phyloP scores from a whole-genome alignment of 35 echinoderm and acorn worm genomes.

The Nesometra sesokonis region DNA sequence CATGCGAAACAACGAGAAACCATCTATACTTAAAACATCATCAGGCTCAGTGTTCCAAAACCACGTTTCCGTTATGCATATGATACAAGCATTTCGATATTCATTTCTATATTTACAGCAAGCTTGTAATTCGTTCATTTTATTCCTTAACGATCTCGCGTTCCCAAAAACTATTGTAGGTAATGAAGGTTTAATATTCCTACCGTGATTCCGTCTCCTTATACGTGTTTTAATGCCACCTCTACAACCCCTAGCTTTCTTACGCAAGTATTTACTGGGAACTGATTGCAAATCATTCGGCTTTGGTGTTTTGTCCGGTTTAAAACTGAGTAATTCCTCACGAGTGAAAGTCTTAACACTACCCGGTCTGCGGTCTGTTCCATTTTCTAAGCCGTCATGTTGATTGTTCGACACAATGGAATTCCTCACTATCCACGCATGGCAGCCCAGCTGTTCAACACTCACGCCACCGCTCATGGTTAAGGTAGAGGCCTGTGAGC shows the following conservation, averaged over 20 bases:
- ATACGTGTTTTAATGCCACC: background rate
- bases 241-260: background rate
- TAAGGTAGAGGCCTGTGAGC: too few species aligned
- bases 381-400: too few species aligned
- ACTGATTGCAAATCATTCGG: too few species aligned
- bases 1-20: slow-evolving; percentile 5
- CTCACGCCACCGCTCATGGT: too few species aligned
- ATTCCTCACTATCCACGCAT: too few species aligned
- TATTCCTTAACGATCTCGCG: background rate
- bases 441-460: too few species aligned
- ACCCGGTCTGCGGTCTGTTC: too few species aligned
- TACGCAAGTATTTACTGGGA: too few species aligned
- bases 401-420: too few species aligned
- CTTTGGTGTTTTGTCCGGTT: too few species aligned
- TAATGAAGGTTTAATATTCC: background rate
- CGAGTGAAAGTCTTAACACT: too few species aligned
- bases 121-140: background rate
- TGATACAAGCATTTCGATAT: background rate
- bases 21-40: background rate
- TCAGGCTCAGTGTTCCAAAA: background rate
- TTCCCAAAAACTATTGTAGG: background rate
- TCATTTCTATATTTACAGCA: background rate
- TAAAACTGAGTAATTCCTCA: too few species aligned
- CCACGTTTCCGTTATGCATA: background rate
- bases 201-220: background rate